phyloP scores from a whole-genome alignment of 92 coral and sea anemone genomes.

The Virgularia gustaviana region DNA sequence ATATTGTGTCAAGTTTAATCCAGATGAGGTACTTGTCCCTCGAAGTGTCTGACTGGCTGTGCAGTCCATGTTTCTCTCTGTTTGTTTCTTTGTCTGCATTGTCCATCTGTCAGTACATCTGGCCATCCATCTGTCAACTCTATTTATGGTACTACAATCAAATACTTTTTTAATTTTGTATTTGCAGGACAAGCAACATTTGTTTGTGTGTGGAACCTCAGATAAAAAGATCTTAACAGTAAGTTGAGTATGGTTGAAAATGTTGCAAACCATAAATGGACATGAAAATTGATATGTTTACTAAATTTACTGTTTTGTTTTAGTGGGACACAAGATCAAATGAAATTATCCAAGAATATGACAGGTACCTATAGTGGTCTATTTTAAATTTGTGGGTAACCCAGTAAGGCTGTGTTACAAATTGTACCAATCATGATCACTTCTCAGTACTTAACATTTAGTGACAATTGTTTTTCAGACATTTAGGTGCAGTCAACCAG shows the following conservation, averaged over 20 bases:
- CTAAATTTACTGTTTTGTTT: slow-evolving; percentile 5
- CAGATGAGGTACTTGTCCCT: slow-evolving; percentile 71
- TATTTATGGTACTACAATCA: too few species aligned
- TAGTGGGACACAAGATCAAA: slow-evolving; percentile 97
- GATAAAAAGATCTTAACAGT: slow-evolving; percentile 97
- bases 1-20: slow-evolving; percentile 93
- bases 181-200: slow-evolving; percentile 86
- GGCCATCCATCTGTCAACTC: too few species aligned
- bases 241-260: not conserved
- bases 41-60: not conserved
- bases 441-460: too few species aligned
- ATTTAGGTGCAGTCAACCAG: slow-evolving; percentile 96
- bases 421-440: too few species aligned
- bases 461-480: slow-evolving; percentile 69
- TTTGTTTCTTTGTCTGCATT: not conserved
- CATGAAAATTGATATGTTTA: not conserved
- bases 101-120: too few species aligned
- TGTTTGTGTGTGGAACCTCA: slow-evolving; percentile 96
- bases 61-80: not conserved
- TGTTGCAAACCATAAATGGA: not conserved
- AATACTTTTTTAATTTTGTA: not conserved
- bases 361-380: slow-evolving; percentile 55
- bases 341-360: slow-evolving; percentile 97
- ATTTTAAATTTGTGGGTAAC: not conserved
- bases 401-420: not conserved